phyloP scores from a whole-genome alignment of 2,888 invertebrate genomes.

The Rugalucina vietnamica region DNA sequence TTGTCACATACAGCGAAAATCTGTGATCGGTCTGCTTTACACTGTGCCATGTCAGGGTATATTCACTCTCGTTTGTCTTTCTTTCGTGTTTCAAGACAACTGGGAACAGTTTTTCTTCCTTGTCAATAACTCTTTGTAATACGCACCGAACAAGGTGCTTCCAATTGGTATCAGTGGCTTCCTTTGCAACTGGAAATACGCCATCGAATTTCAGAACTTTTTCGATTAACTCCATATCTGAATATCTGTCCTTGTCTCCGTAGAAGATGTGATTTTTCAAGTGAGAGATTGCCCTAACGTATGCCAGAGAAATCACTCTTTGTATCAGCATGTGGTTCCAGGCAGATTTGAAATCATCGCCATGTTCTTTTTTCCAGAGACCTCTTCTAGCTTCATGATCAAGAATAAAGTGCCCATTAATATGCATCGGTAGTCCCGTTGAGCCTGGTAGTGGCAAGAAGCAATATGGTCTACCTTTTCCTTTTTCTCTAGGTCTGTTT shows the following conservation, averaged over 20 bases:
- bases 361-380: conserved; percentile 53
- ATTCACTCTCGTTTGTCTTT: neutral
- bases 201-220: neutral
- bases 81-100: neutral
- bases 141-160: conserved; percentile 17
- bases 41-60: neutral
- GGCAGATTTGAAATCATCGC: conserved; percentile 36
- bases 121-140: neutral
- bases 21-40: neutral
- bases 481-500: neutral
- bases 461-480: conserved; percentile 53
- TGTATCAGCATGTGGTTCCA: conserved; percentile 76
- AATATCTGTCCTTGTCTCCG: neutral
- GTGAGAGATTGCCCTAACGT: conserved; percentile 54
- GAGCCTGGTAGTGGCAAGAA: conserved; percentile 77
- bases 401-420: conserved; percentile 77
- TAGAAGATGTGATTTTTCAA: conserved; percentile 29
- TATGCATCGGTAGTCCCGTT: conserved; percentile 76
- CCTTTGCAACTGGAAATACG: conserved; percentile 31
- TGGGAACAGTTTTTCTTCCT: neutral
- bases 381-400: conserved; percentile 72
- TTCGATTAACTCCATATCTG: neutral
- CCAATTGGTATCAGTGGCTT: conserved; percentile 31
- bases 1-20: neutral
- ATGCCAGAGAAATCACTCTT: conserved; percentile 73